A percentile compares a stretch with the other conserved stretches of the same genome.
Conservation (phyloP, 2,113 vertebrate species). For the Corythornis madagascariensis region DNA sequence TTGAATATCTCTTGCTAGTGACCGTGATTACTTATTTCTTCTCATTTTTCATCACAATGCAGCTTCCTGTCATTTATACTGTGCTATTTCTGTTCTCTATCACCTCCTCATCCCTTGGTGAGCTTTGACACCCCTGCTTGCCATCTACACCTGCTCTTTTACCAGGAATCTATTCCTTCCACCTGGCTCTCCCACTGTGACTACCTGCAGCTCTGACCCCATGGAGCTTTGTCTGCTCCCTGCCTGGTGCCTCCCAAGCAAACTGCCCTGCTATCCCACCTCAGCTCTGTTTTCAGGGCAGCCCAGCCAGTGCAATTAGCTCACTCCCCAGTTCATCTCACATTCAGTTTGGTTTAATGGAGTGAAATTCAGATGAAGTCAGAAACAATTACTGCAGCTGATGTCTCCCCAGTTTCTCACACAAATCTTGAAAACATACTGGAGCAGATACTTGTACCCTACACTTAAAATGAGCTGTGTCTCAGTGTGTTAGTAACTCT, state of each 20-base stretch:
- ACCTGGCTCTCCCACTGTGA: background rate
- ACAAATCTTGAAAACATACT: background rate
- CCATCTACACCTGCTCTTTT: background rate
- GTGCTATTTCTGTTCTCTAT: background rate
- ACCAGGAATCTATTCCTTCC: background rate
- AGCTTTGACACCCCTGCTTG: background rate
- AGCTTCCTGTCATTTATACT: background rate
- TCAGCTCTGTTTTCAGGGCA: background rate
- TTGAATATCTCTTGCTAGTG: background rate
- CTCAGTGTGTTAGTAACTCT: background rate
- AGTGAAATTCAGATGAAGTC: slow-evolving; percentile 4
- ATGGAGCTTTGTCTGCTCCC: background rate
- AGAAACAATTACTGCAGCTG: background rate
- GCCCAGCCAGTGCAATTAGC: background rate
- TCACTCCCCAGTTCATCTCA: background rate
- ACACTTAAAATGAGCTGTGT: background rate
- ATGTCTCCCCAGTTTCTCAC: background rate
- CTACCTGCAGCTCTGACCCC: background rate
- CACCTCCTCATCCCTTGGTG: background rate
- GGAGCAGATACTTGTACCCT: background rate
- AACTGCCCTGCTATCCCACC: background rate
- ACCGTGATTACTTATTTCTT: background rate
- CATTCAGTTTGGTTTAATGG: background rate
- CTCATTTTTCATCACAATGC: background rate
- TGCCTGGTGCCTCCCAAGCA: background rate